Conservation (phyloP, 2,797 vertebrate genomes). For the Gymnocypris eckloni region DNA sequence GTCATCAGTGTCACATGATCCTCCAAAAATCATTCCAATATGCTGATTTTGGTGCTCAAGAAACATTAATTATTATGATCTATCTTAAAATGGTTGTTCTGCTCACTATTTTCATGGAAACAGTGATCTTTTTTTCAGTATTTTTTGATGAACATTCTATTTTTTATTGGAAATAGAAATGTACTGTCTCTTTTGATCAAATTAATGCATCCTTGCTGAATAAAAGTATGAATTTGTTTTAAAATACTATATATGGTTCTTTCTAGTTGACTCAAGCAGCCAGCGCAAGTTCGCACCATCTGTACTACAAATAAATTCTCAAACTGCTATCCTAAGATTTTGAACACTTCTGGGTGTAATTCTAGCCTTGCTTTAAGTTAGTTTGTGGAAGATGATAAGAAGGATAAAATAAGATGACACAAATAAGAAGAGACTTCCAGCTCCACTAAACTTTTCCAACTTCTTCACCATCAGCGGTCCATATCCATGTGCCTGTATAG, state of each 20-base stretch:
- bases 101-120: neutral
- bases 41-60: neutral
- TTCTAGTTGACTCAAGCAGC: neutral
- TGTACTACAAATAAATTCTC: neutral
- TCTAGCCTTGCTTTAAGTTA: neutral
- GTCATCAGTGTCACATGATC: neutral
- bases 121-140: neutral
- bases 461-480: slow-evolving; percentile 53
- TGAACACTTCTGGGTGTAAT: neutral
- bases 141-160: slow-evolving; percentile 9
- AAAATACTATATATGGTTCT: neutral
- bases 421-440: neutral
- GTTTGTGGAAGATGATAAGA: slow-evolving; percentile 40
- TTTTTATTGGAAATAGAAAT: neutral
- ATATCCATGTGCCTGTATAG: slow-evolving; percentile 77
- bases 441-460: neutral
- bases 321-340: neutral
- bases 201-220: neutral
- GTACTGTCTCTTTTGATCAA: neutral
- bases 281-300: neutral
- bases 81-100: neutral
- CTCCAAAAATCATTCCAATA: neutral
- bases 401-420: slow-evolving; percentile 1
- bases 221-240: neutral
- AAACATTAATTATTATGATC: neutral